Conservation (phyloP, 53 echinoderm and acorn worm genomes). For the Echinometra lucunter region DNA sequence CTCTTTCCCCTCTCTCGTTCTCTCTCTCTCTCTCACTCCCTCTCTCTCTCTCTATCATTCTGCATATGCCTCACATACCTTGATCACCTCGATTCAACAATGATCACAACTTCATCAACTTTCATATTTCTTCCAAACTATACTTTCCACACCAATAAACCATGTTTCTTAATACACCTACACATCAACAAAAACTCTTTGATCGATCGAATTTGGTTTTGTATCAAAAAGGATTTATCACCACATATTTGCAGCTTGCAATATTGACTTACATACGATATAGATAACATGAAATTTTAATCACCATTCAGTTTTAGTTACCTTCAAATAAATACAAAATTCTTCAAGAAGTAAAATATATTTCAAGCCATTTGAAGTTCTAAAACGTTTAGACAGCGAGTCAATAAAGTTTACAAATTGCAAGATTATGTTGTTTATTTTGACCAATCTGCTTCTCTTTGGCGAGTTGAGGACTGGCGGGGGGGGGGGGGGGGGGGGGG, state of each 20-base stretch:
- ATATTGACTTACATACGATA: background rate
- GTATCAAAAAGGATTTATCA: constrained; percentile 11
- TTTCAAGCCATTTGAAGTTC: background rate
- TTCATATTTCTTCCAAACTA: background rate
- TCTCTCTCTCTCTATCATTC: background rate
- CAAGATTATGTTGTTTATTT: background rate
- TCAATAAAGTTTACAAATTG: background rate
- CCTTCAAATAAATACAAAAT: background rate
- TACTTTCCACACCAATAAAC: background rate
- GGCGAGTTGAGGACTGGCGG: too few relatives aligned
- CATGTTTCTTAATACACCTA: background rate
- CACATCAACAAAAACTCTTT: background rate
- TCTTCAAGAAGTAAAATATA: background rate
- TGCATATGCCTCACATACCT: background rate
- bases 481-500: too few relatives aligned
- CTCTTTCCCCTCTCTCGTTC: too few relatives aligned
- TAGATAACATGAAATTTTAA: background rate
- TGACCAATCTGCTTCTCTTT: background rate
- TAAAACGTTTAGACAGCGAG: too few relatives aligned
- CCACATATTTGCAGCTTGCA: background rate
- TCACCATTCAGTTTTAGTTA: too few relatives aligned
- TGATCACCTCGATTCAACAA: background rate
- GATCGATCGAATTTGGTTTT: background rate
- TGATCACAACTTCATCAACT: background rate
- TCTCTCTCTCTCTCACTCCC: background rate